Base-by-base conservation (phyloP, 92 coral and sea anemone species). In the Umimayanthus chanpuru region DNA sequence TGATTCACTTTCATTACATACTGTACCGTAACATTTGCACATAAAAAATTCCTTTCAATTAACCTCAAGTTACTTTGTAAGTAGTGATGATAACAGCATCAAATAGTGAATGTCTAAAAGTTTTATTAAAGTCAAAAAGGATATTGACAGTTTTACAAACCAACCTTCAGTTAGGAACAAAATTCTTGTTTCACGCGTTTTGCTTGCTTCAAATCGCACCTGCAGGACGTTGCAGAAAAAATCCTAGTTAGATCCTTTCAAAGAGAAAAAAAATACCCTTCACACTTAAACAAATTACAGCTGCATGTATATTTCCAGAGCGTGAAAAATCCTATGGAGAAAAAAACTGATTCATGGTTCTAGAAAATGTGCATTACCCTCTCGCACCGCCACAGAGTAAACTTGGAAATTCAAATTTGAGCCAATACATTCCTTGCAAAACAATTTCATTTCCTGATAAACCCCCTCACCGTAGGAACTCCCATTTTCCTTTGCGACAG, bases 201-300 rank as follows among this genome's bases (percentile, higher is more conserved):
- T 97, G 88, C 98, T 97, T 70, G 94, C 95, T 82, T 97, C 99
- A 88, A 97, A 97, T 16, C 99, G 95, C 81, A 97, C 96, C 99
- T 97, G 66, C 58, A 90, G 49, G 49, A 88, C 36, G 25, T 30
- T 39, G 10, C 56, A 78, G 55, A 38, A 20, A 61, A 23, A 20
- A 61, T 61, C 67, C n/a, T 23, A 26, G 68, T 61, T 61, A 25
- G 9, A 25, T 25, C 15, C 38, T 21, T 11, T 39, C 3, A 16
- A 77, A 77, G 9, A 2, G 14, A 26, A 23, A n/a, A n/a, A n/a
- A n/a, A n/a, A n/a, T n/a, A 14, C 4, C 5, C 6, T 50, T 21
- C 55, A 25, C 9, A 53, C 12, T n/a, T n/a, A n/a, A n/a, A n/a
- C n/a, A n/a, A 28, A 12, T 4, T n/a, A n/a, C n/a, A n/a, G n/a